Conservation (phyloP, 2,113 vertebrate genomes). For the Protobothrops mucrosquamatus region DNA sequence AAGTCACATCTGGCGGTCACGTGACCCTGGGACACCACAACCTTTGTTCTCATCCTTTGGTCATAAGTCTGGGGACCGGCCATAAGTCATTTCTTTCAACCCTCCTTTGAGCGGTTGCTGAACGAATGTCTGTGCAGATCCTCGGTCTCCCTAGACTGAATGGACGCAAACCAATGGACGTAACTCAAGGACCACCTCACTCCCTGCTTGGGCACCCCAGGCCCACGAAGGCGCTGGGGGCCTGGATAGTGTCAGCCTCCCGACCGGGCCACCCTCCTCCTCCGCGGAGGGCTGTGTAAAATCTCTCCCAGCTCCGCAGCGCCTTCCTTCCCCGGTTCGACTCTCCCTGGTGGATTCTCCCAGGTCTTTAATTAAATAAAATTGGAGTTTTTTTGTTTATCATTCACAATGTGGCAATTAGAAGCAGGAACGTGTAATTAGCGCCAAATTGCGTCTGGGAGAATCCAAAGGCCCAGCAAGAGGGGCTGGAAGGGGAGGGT, state of each 20-base stretch:
- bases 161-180: not conserved
- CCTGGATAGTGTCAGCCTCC: accelerated
- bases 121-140: not conserved
- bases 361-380: slow-evolving; percentile 37
- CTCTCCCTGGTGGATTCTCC: slow-evolving; percentile 14
- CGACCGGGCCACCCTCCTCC: not conserved
- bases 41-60: not conserved
- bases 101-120: not conserved
- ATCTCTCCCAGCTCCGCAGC: not conserved
- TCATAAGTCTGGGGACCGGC: accelerated
- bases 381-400: slow-evolving; percentile 32
- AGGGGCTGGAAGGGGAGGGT: not conserved
- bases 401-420: slow-evolving; percentile 33
- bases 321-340: not conserved
- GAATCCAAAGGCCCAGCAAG: slow-evolving; percentile 18
- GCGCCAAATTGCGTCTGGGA: slow-evolving; percentile 26
- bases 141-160: not conserved
- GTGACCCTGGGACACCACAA: not conserved
- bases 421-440: slow-evolving; percentile 25
- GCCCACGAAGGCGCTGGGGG: accelerated
- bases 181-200: not conserved
- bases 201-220: not conserved
- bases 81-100: not conserved
- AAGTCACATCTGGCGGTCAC: not conserved
- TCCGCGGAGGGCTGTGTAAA: not conserved